Percentiles rank a stretch among this genome's conserved stretches.
Conservation (phyloP, 2,113 vertebrate genomes). For the Danio rerio region DNA sequence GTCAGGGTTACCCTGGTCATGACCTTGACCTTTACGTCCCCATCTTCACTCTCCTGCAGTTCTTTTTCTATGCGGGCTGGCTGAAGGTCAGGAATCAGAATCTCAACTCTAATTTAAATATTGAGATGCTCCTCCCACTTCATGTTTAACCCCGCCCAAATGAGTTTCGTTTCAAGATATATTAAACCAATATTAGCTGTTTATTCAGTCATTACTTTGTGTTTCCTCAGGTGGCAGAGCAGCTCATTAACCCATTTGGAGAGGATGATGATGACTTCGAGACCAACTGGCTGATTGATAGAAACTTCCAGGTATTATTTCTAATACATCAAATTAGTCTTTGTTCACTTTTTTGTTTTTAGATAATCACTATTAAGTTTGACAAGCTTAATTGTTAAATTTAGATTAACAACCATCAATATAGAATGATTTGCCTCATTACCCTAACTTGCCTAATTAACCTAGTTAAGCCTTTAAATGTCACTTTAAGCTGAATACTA, state of each 20-base stretch:
- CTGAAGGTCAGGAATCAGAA: conserved; percentile 93
- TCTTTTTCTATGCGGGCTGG: conserved; percentile 95
- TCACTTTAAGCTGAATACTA: no score
- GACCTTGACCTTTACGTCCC: conserved; percentile 90
- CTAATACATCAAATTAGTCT: background rate
- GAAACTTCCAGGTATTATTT: conserved; percentile 87
- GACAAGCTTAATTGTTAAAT: no score
- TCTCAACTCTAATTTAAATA: background rate
- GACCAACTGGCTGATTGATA: conserved; percentile 90
- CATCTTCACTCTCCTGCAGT: conserved; percentile 93
- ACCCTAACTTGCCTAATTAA: no score
- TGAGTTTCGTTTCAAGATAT: background rate
- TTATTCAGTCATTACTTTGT: background rate
- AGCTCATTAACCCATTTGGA: conserved; percentile 92
- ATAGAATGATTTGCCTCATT: no score
- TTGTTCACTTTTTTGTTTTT: background rate
- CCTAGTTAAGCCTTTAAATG: no score
- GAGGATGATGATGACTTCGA: conserved; percentile 94
- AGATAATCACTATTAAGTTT: no score
- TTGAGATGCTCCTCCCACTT: background rate
- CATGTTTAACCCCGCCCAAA: background rate
- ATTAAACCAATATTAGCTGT: background rate
- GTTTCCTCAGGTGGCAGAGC: conserved; percentile 84
- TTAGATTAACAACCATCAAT: no score
- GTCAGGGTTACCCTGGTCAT: conserved; percentile 85